Conservation (phyloP, 2,888 invertebrate genomes). For the Sabatieria punctata region DNA sequence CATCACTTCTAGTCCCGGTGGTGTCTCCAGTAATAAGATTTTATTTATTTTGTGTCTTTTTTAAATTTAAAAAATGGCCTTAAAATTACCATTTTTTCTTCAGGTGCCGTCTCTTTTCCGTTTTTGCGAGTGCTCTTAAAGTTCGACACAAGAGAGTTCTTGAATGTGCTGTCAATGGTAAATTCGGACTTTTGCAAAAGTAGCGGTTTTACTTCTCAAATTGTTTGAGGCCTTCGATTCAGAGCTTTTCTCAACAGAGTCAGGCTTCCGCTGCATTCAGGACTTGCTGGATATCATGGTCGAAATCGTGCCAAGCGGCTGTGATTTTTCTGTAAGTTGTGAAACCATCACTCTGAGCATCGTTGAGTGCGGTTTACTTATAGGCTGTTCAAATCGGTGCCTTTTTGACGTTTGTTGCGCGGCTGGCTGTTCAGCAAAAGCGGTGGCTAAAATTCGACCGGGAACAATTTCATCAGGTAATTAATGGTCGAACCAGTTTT, state of each 20-base stretch:
- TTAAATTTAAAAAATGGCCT: constrained; percentile 23
- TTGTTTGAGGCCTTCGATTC: constrained; percentile 7
- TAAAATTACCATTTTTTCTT: constrained; percentile 7
- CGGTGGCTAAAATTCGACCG: constrained; percentile 34
- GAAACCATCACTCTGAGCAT: neutral
- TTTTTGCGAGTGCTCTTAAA: constrained; percentile 47
- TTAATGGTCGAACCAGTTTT: constrained; percentile 12
- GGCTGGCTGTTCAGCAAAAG: constrained; percentile 49
- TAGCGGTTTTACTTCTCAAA: neutral
- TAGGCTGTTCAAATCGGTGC: constrained; percentile 46
- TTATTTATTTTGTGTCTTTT: neutral
- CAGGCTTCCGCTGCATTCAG: constrained; percentile 44
- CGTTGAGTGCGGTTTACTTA: too few relatives aligned
- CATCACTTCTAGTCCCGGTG: constrained; percentile 36
- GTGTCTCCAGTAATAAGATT: neutral
- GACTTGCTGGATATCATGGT: constrained; percentile 58
- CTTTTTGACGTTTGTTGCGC: constrained; percentile 48
- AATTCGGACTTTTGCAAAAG: neutral
- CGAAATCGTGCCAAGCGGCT: constrained; percentile 48
- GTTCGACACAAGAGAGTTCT: constrained; percentile 65
- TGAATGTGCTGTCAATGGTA: constrained; percentile 58
- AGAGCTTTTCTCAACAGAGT: constrained; percentile 6
- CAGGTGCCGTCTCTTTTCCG: constrained; percentile 18
- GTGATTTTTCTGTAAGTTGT: constrained; percentile 47
- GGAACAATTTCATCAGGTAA: constrained; percentile 44